These are phyloP conservation scores for Ochropleura plecta DNA, from an alignment of 2,888 invertebrate species.

Conservation along the genomic window DNA sequence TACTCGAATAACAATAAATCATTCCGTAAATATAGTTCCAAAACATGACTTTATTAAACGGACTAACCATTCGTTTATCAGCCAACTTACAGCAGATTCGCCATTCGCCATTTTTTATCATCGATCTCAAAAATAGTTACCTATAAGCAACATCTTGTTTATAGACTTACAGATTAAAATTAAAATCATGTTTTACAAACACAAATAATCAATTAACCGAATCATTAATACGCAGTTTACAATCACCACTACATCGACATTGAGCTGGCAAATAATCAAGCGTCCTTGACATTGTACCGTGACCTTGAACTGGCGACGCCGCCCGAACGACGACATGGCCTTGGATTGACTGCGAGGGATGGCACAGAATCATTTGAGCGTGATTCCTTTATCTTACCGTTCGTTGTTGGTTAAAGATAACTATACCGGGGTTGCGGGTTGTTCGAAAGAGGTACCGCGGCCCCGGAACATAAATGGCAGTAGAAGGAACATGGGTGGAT, in stretches of 20 bases:
- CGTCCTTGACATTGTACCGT: conserved; percentile 45
- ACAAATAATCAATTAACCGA: conserved; percentile 8
- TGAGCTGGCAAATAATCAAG: conserved; percentile 18
- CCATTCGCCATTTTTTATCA: too few species aligned
- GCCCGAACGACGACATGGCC: conserved; percentile 17
- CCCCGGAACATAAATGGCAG: too few species aligned
- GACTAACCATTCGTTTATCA: too few species aligned
- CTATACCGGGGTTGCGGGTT: too few species aligned
- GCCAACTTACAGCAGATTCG: too few species aligned
- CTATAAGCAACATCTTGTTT: not conserved
- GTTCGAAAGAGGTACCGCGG: too few species aligned
- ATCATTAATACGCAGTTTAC: conserved; percentile 26
- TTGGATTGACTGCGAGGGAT: conserved; percentile 14
- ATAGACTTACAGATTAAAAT: too few species aligned
- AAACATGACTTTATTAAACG: too few species aligned
- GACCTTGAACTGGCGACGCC: conserved; percentile 31
- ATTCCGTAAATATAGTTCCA: too few species aligned
- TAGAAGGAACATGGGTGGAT: too few species aligned
- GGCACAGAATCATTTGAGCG: conserved; percentile 1
- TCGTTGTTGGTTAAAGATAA: not conserved
- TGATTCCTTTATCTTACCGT: not conserved
- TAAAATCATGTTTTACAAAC: conserved; percentile 13
- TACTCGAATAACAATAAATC: too few species aligned
- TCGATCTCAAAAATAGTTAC: too few species aligned
- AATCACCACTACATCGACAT: not conserved